Conservation (phyloP, 2,888 invertebrate genomes). For the Heteropelma amictum region DNA sequence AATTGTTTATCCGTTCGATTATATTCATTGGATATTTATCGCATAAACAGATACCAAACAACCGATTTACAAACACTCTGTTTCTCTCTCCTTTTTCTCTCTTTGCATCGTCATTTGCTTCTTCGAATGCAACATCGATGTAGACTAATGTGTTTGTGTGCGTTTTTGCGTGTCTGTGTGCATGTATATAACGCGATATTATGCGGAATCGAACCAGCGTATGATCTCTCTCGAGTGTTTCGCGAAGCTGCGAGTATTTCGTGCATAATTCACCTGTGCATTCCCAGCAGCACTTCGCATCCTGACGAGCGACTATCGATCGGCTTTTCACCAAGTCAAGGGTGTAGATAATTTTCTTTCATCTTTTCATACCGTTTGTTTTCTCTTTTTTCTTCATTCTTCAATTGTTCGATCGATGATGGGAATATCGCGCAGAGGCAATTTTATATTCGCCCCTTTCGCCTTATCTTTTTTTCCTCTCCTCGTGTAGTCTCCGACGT, state of each 20-base stretch:
- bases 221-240: neutral
- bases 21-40: constrained; percentile 54
- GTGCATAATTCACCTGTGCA: neutral
- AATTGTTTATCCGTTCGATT: constrained; percentile 54
- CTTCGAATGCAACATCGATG: neutral
- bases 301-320: neutral
- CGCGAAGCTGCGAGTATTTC: neutral
- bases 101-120: neutral
- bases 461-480: no score
- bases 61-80: constrained; percentile 39
- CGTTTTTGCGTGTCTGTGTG: neutral
- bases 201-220: neutral
- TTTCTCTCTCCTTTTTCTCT: constrained; percentile 8
- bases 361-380: neutral
- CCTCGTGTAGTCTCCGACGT: no score
- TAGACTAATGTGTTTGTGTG: neutral
- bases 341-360: neutral
- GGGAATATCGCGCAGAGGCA: no score
- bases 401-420: neutral
- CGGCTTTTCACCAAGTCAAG: neutral
- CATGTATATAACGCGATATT: neutral
- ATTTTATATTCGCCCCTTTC: no score
- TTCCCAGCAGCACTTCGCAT: neutral
- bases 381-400: no score
- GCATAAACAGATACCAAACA: constrained; percentile 48